Evolutionary conservation across 37 sponge, comb jelly and placozoan genomes (phyloP), one percentile per base, ranked within the genome.

Genomic region (Bolinopsis microptera): DNA sequence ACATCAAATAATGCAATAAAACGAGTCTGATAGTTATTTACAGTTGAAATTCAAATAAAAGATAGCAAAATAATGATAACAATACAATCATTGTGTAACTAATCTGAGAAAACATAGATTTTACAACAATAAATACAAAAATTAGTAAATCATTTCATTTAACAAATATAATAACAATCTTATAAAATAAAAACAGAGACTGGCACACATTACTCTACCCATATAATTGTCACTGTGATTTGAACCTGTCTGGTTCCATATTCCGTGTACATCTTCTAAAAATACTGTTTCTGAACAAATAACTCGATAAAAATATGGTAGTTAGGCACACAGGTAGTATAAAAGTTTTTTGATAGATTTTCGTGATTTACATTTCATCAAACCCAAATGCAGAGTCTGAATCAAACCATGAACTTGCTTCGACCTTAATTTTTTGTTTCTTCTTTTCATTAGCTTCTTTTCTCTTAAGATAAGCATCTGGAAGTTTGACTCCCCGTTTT

Each of bases 351-450:
- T n/a, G n/a, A n/a, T n/a, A n/a, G n/a, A n/a, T n/a, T n/a, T n/a
- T n/a, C n/a, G n/a, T n/a, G n/a, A n/a, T n/a, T n/a, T n/a, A n/a
- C n/a, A n/a, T 40, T 41, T 86, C 90, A 86, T 86, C 90, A 86
- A 86, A 86, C 0, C 90, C 90, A 86, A 86, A 86, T 0, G 90
- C 90, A 24, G 90, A 41, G 23, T 86, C 90, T 36, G 90, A 33
- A 26, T 86, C 90, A 86, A 86, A 86, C 90, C 90, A 86, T 0
- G 90, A 86, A 39, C 61, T 24, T 9, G 90, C 16, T n/a, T 86
- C 90, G 13, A 86, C 48, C 31, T 86, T 86, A 24, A 86, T 39
- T 39, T 86, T 86, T 23, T 86, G 90, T 41, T 39, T 86, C 36
- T 40, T 86, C 26, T 40, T 86, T 24, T 16, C 22, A 77, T 34